These are phyloP conservation scores for Standfussiana lucernea DNA, from an alignment of 2,888 invertebrate species.

Conservation along the genomic window DNA sequence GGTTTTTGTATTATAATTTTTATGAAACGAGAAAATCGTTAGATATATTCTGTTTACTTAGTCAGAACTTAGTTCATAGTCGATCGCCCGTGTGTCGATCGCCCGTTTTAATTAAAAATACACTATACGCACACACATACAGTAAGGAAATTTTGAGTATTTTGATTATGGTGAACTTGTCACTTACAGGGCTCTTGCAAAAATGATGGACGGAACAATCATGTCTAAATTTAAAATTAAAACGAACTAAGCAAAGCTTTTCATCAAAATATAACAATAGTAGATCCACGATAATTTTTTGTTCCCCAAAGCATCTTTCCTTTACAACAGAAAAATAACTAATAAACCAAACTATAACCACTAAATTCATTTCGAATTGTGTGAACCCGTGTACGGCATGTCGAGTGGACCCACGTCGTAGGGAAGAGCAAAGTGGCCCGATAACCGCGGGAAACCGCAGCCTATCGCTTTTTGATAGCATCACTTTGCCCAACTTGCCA, in stretches of 20 bases:
- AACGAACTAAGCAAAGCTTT: neutral
- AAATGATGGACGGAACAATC: neutral
- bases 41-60: neutral
- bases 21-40: neutral
- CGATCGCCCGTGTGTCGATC: neutral
- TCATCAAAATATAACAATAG: neutral
- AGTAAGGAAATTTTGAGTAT: neutral
- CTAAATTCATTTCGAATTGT: constrained; percentile 69
- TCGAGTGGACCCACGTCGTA: constrained; percentile 85
- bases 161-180: neutral
- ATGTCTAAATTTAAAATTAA: neutral
- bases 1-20: constrained; percentile 4
- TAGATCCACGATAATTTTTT: neutral
- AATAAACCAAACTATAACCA: constrained; percentile 49
- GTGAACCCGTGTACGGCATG: constrained; percentile 81
- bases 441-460: constrained; percentile 88
- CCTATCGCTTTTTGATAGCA: constrained; percentile 91
- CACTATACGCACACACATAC: neutral
- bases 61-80: neutral
- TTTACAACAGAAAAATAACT: constrained; percentile 36
- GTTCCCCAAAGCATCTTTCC: neutral
- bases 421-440: constrained; percentile 87
- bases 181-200: neutral
- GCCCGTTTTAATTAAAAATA: neutral
- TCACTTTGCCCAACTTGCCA: constrained; percentile 90